Evolutionary conservation across 1,140 invertebrate genomes (phyloP), one percentile per base, ranked within the genome.

Genomic region (Pachyrhynchus sulphureomaculatus): DNA sequence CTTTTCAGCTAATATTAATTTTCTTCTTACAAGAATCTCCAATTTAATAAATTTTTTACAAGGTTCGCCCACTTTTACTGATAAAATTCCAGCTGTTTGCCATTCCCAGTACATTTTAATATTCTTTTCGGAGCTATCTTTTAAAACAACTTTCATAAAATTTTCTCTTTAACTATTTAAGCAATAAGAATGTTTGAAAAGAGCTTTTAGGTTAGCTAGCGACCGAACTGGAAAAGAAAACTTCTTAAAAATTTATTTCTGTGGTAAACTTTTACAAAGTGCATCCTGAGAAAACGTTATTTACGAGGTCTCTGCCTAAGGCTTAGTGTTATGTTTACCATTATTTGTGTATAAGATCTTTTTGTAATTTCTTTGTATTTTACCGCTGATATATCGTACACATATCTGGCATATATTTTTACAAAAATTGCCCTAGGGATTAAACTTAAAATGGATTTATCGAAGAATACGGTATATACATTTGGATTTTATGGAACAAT

Each of bases 191-290:
- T 18, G 51, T 41, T 29, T 53, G 51, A 53, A 53, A 53, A 42
- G 21, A 26, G 37, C 36, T 53, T 53, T 53, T 21, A 37, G 36
- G 15, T 53, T 41, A 4, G 36, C 51, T n/a, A 8, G 51, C n/a
- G 36, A 42, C 51, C 9, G 37, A 53, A 26, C 23, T 39, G 20
- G 36, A 53, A 42, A 53, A 32, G 15, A 42, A 53, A 53, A 53
- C 51, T 53, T 53, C 37, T 53, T 41, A 53, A 39, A 51, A 53
- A 53, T 53, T 37, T 53, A 53, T 53, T 36, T 41, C 23, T 10
- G 34, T 21, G 36, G 51, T 20, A 36, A 41, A 53, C 26, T 41
- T 53, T 34, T 13, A 21, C 34, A 53, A 42, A 41, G 51, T 41
- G 36, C 51, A 53, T 53, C 51, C 23, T 42, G 10, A 42, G 37